A percentile compares a stretch with the other conserved stretches of the same genome.
These are phyloP conservation scores for Trididemnum clinides DNA, from an alignment of 23 tunicate genomes.

Conservation along the genomic window DNA sequence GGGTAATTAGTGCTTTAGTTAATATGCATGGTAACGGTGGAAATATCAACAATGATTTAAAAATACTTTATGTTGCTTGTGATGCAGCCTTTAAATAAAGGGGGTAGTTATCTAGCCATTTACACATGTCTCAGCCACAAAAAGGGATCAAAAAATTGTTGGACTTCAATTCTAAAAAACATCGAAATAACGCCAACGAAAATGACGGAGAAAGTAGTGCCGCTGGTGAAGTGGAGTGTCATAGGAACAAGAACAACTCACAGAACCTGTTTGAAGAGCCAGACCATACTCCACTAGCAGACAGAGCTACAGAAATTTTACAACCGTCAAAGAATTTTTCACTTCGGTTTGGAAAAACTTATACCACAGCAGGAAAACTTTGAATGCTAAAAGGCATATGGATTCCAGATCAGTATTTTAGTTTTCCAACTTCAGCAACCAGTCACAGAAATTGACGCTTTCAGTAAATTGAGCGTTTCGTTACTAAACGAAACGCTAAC, in stretches of 20 bases:
- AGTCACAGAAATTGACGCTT: slow-evolving; percentile 1
- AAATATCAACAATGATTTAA: no score
- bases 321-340: background rate
- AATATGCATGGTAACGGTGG: no score
- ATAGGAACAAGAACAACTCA: no score
- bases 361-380: background rate
- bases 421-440: background rate
- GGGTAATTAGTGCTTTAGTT: no score
- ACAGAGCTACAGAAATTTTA: background rate
- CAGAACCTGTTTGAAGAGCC: no score
- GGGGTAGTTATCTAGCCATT: no score
- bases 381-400: background rate
- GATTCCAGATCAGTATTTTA: background rate
- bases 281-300: background rate
- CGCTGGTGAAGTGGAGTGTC: background rate
- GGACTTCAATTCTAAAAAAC: background rate
- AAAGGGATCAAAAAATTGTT: background rate
- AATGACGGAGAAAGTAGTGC: background rate
- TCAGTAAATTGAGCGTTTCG: background rate
- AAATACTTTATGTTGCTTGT: no score
- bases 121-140: background rate
- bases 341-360: background rate
- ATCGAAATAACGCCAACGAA: background rate
- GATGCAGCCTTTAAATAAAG: no score
- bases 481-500: background rate